Base-by-base conservation (phyloP, 1,140 invertebrate genomes). In the Brachionus plicatilis region DNA sequence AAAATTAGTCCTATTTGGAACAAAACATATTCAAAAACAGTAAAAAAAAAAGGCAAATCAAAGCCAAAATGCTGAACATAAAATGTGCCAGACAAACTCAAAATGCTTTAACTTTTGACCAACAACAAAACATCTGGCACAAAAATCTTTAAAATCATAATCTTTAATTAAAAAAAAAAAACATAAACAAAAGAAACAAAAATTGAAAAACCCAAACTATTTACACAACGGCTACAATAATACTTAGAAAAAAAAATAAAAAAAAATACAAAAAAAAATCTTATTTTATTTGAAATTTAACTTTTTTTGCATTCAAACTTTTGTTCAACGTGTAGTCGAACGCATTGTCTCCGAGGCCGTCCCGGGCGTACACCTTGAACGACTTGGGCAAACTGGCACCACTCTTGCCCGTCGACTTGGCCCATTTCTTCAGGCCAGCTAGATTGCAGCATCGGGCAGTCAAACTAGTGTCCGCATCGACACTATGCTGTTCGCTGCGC, bases 241-340 rank as follows among this genome's bases (percentile, higher is more conserved):
- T 37, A 37, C 33, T 7, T 37, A 37, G 33, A 33, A 33, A 33
- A 33, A 33, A 33, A 33, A 33, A 33, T 37, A 17, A 0, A 14
- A 75, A 75, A 14, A 37, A 17, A 3, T n/a, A n/a, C n/a, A n/a
- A n/a, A n/a, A n/a, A n/a, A n/a, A n/a, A n/a, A n/a, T n/a, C 24
- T 75, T 75, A 75, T 45, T 75, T 75, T 17, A 75, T 47, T 43
- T 75, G 70, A 75, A 75, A 75, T 45, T 75, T 75, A 45, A 75
- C 70, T 47, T 75, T 75, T 75, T 75, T 75, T 8, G 33, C n/a
- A 17, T 20, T 75, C 8, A 24, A 17, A 24, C 33, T 75, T 43
- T 75, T 75, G 37, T 24, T 68, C 9, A 60, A 60, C 53, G 66
- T 33, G 14, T 17, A 33, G n/a, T 72, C 41, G 17, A 72, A 17